Base-by-base conservation (phyloP, 2,888 invertebrate species). In the Camponotus fellah region DNA sequence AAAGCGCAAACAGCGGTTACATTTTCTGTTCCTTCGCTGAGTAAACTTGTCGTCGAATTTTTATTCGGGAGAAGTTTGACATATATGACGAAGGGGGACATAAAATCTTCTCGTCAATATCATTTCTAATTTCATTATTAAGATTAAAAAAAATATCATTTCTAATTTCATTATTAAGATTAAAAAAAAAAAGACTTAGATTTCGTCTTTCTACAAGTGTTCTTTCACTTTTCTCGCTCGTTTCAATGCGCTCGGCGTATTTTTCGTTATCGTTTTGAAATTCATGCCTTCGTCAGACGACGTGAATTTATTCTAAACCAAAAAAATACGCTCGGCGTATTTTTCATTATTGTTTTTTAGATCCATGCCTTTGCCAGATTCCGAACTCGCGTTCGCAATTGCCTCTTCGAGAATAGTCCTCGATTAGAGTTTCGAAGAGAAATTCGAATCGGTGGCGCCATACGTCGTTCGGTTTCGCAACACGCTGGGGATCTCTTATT, bases 381-480 rank as follows among this genome's bases (percentile, higher is more conserved):
- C 49, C n/a, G 2, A 53, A n/a, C n/a, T 17, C n/a, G n/a, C n/a
- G 2, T 53, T 53, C 8, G 6, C 8, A 53, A 8, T n/a, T 53
- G n/a, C 8, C 49, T 8, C 49, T 53, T 53, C n/a, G 8, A 53
- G 49, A 17, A 6, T 53, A n/a, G 49, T 8, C 17, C 49, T 17
- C 17, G 17, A 49, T 49, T 17, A 53, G 49, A 53, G 49, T 17
- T 49, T 49, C 49, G 49, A 17, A 6, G 6, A 40, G 37, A 64
- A 26, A 2, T 37, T 56, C 49, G 64, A 77, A 76, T 76, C 62
- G n/a, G 81, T 81, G 77, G 81, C 81, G 62, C 81, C 81, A 76
- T 77, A 81, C 43, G 21, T 76, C 77, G 64, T 64, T 8, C 53
- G 53, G 40, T 37, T 64, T 64, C 32, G 81, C 14, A 81, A 76